phyloP scores from a whole-genome alignment of 2,888 invertebrate species.

The Drosophila percnosoma region DNA sequence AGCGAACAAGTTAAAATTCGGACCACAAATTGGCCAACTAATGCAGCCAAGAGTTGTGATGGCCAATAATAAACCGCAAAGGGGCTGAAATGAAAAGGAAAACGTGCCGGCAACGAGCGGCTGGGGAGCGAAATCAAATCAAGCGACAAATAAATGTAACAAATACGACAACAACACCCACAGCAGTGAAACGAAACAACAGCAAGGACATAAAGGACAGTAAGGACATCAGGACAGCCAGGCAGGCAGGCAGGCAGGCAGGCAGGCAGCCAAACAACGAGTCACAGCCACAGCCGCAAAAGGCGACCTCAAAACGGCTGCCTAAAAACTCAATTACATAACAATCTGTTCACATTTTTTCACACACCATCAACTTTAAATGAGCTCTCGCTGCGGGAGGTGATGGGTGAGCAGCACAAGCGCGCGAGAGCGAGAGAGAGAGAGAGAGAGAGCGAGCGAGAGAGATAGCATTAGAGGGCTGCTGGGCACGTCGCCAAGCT shows the following conservation, averaged over 20 bases:
- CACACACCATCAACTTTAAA: conserved; percentile 84
- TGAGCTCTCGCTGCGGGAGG: conserved; percentile 62
- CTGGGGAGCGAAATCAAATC: conserved; percentile 66
- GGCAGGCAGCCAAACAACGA: conserved; percentile 18
- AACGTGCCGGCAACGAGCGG: conserved; percentile 38
- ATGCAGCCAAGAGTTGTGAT: conserved; percentile 44
- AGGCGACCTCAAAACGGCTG: conserved; percentile 80
- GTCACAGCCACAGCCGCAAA: conserved; percentile 63
- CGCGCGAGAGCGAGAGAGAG: not conserved
- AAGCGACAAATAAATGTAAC: conserved; percentile 79
- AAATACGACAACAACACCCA: conserved; percentile 65
- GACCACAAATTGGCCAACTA: conserved; percentile 68
- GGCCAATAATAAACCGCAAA: conserved; percentile 60
- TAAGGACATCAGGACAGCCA: conserved; percentile 18
- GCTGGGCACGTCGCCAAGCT: conserved; percentile 59
- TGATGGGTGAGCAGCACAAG: conserved; percentile 7
- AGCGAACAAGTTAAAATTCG: conserved; percentile 31
- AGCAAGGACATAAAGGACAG: conserved; percentile 18
- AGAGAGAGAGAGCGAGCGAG: rapidly evolving
- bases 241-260: not conserved
- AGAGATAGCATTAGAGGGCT: conserved; percentile 20
- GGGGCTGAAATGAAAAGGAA: conserved; percentile 23
- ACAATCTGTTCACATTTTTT: conserved; percentile 85
- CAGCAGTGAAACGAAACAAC: not conserved
- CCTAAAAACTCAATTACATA: conserved; percentile 84